Evolutionary conservation across 2,888 invertebrate genomes (phyloP).

Genomic region (Anaspis maculata): DNA sequence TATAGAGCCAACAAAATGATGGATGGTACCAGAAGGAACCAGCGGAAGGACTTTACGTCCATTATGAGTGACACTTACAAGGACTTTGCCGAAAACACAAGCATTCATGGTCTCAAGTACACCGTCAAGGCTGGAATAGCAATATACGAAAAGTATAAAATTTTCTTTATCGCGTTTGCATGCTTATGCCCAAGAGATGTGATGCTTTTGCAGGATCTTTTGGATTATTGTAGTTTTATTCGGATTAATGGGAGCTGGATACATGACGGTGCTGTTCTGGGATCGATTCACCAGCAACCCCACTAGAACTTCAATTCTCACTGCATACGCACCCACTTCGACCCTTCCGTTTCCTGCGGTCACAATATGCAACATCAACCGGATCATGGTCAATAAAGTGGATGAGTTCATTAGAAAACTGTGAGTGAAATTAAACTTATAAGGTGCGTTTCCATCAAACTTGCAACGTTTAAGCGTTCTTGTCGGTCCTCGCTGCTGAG

Average conservation of each 20-base stretch:
- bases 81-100: slow-evolving; percentile 34
- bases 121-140: slow-evolving; percentile 23
- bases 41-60: slow-evolving; percentile 11
- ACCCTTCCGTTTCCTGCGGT: slow-evolving; percentile 36
- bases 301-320: slow-evolving; percentile 32
- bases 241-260: slow-evolving; percentile 27
- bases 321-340: slow-evolving; percentile 30
- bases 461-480: no score
- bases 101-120: slow-evolving; percentile 36
- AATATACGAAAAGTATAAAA: no score
- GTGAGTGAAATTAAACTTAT: no score
- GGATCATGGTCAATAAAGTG: slow-evolving; percentile 25
- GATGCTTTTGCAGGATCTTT: no score
- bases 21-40: slow-evolving; percentile 3
- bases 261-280: slow-evolving; percentile 37
- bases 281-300: slow-evolving; percentile 34
- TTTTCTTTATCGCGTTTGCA: no score
- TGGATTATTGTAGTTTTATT: slow-evolving; percentile 28
- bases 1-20: not conserved
- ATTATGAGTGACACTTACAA: slow-evolving; percentile 26
- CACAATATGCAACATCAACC: slow-evolving; percentile 35
- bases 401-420: slow-evolving; percentile 20
- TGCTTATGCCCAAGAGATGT: no score
- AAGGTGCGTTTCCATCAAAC: no score
- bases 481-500: no score